phyloP scores from a whole-genome alignment of 2,113 vertebrate species.

The Embiotoca jacksoni region DNA sequence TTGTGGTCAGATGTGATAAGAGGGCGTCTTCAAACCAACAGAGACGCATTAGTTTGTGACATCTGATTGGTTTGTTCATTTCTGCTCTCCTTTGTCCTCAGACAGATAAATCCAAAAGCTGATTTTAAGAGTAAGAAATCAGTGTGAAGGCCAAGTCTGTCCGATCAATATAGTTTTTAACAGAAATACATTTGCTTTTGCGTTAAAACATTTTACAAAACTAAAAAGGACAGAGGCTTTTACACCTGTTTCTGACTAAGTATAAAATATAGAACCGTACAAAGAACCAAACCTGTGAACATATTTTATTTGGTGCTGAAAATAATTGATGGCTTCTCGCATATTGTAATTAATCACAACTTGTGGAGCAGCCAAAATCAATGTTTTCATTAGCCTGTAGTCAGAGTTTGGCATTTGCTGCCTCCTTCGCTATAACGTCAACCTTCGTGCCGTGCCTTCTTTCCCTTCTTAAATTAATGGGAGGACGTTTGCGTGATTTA shows the following conservation, averaged over 20 bases:
- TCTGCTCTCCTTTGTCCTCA: background rate
- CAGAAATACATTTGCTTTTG: background rate
- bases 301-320: constrained; percentile 62
- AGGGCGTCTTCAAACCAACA: background rate
- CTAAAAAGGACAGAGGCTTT: background rate
- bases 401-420: constrained; percentile 12
- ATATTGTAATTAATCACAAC: constrained; percentile 56
- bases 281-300: constrained; percentile 25
- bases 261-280: background rate
- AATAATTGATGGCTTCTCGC: constrained; percentile 47
- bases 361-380: constrained; percentile 51
- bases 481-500: background rate
- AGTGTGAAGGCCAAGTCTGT: background rate
- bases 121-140: background rate
- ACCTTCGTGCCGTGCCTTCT: constrained; percentile 1
- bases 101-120: background rate
- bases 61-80: background rate
- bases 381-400: constrained; percentile 62
- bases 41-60: background rate
- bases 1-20: constrained; percentile 67
- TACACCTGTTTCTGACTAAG: background rate
- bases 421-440: constrained; percentile 22
- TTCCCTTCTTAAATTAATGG: constrained; percentile 5
- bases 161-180: no score
- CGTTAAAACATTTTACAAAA: background rate